A percentile compares a stretch with the other conserved stretches of the same genome.
phyloP scores from a whole-genome alignment of 2,888 invertebrate species.

The Limnephilus lunatus region DNA sequence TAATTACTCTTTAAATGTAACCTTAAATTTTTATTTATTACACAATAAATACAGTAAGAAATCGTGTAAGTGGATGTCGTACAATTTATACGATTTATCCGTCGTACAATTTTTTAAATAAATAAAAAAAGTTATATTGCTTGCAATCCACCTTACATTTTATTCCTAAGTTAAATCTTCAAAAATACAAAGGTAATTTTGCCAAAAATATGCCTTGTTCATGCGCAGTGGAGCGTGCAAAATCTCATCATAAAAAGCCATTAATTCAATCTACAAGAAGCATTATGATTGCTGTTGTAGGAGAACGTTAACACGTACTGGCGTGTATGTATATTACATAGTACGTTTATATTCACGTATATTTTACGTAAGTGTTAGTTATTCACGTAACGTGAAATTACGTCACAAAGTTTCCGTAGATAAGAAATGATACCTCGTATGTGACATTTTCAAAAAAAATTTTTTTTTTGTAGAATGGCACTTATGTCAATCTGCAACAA shows the following conservation, averaged over 20 bases:
- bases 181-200: neutral
- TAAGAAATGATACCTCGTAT: neutral
- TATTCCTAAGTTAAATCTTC: neutral
- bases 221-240: neutral
- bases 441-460: neutral
- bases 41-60: no score
- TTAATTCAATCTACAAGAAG: neutral
- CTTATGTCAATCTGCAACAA: neutral
- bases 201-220: neutral
- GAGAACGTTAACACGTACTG: neutral
- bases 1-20: no score
- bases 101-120: no score
- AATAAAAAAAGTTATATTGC: no score
- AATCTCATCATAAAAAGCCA: neutral
- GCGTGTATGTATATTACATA: neutral
- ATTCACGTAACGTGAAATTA: conserved; percentile 2
- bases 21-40: no score
- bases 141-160: neutral
- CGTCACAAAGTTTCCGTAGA: neutral
- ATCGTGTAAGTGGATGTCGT: no score
- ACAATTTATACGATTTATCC: no score
- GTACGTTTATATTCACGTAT: neutral
- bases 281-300: neutral
- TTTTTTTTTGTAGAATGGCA: neutral
- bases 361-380: neutral